Conservation (phyloP, 2,797 vertebrate species). For the Acrossocheilus wenchowensis region DNA sequence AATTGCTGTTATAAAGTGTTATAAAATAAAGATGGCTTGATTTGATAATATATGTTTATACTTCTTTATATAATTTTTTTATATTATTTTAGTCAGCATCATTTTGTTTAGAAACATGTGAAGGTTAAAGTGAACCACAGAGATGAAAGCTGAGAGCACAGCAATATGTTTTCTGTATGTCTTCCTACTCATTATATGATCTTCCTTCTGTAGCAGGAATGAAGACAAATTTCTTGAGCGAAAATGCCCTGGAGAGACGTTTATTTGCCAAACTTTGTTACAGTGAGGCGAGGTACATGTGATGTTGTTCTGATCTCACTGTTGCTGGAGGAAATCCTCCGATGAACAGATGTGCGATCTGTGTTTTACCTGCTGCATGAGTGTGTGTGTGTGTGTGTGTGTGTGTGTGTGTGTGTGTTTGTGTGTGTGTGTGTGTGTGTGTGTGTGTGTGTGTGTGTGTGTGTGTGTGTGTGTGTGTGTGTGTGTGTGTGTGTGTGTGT, state of each 20-base stretch:
- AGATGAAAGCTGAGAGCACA: background rate
- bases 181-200: constrained; percentile 22
- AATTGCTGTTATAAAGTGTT: no score
- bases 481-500: no score
- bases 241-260: constrained; percentile 7
- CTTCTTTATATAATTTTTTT: background rate
- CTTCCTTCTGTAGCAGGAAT: constrained; percentile 15
- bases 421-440: no score
- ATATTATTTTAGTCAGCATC: background rate
- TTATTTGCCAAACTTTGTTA: constrained; percentile 33
- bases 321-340: background rate
- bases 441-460: no score
- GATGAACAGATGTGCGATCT: background rate
- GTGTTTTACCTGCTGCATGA: background rate
- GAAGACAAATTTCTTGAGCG: background rate
- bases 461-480: no score
- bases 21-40: no score
- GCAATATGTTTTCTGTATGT: constrained; percentile 4
- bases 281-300: background rate
- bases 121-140: constrained; percentile 1
- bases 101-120: background rate
- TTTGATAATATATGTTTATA: background rate
- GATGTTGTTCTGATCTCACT: background rate
- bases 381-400: no score
- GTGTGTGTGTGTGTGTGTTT: no score